These are phyloP conservation scores for Antheraea mylitta DNA, from an alignment of 1,140 invertebrate species.

Conservation along the genomic window DNA sequence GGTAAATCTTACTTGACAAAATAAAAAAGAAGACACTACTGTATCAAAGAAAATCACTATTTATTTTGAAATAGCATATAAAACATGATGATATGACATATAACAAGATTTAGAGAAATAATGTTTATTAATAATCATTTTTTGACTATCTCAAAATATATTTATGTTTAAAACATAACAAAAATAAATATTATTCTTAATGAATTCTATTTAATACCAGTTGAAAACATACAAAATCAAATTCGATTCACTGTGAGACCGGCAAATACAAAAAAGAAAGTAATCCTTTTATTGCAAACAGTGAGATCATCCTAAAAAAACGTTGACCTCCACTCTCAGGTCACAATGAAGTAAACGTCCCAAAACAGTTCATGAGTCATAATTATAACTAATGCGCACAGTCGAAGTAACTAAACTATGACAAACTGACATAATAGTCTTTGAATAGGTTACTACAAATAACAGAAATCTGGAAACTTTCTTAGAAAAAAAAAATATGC, in stretches of 20 bases:
- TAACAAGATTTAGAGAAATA: too few relatives aligned
- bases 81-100: too few relatives aligned
- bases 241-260: not conserved
- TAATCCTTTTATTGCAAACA: constrained; percentile 6
- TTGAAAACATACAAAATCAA: not conserved
- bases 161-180: too few relatives aligned
- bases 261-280: constrained; percentile 3
- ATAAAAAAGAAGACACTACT: too few relatives aligned
- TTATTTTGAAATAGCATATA: too few relatives aligned
- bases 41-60: too few relatives aligned
- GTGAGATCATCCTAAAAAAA: constrained; percentile 21
- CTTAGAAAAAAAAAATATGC: too few relatives aligned
- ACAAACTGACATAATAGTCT: constrained; percentile 12
- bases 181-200: too few relatives aligned
- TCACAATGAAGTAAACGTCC: constrained; percentile 38
- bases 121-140: too few relatives aligned
- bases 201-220: too few relatives aligned
- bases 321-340: constrained; percentile 21
- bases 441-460: constrained; percentile 7
- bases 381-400: constrained; percentile 25
- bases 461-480: not conserved
- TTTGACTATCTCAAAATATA: too few relatives aligned
- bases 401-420: constrained; percentile 2
- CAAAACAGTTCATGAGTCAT: constrained; percentile 51
- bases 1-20: too few relatives aligned